These are phyloP conservation scores for Gymnocypris eckloni DNA, from an alignment of 2,797 vertebrate species.

Conservation along the genomic window DNA sequence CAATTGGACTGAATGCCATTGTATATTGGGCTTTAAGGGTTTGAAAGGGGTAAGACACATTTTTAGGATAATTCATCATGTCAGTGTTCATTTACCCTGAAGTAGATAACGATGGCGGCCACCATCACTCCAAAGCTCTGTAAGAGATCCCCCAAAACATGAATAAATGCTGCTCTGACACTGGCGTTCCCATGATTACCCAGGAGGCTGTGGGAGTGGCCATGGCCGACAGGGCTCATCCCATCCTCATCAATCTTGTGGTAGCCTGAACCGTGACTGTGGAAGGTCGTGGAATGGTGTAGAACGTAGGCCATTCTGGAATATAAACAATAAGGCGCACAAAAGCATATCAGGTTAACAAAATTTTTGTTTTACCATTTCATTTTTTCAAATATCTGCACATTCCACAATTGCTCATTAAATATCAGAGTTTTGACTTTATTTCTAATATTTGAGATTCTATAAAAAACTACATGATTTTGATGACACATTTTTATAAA, in stretches of 20 bases:
- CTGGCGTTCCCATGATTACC: conserved; percentile 87
- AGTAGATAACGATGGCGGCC: conserved; percentile 92
- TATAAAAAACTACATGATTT: neutral
- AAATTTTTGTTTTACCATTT: neutral
- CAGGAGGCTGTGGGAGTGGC: conserved; percentile 73
- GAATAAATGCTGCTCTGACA: conserved; percentile 91
- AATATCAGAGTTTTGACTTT: neutral
- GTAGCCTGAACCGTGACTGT: conserved; percentile 82
- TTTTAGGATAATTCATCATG: neutral
- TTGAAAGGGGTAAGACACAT: neutral
- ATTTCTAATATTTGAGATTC: neutral
- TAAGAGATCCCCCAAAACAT: conserved; percentile 93
- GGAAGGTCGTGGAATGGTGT: conserved; percentile 87
- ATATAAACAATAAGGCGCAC: neutral
- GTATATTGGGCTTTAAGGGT: neutral
- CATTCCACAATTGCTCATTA: neutral
- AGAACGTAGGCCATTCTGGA: conserved; percentile 95
- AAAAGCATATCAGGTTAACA: conserved; percentile 1
- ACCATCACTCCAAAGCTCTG: conserved; percentile 93
- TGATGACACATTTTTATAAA: neutral
- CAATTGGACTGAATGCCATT: neutral
- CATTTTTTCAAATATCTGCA: neutral
- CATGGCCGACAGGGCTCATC: conserved; percentile 70
- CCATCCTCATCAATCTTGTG: conserved; percentile 83
- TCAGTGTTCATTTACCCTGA: conserved; percentile 84